Percentiles rank a stretch among this genome's conserved stretches.
Evolutionary conservation across 2,797 vertebrate species (phyloP).

Genomic region (Petrocephalus sullivani): DNA sequence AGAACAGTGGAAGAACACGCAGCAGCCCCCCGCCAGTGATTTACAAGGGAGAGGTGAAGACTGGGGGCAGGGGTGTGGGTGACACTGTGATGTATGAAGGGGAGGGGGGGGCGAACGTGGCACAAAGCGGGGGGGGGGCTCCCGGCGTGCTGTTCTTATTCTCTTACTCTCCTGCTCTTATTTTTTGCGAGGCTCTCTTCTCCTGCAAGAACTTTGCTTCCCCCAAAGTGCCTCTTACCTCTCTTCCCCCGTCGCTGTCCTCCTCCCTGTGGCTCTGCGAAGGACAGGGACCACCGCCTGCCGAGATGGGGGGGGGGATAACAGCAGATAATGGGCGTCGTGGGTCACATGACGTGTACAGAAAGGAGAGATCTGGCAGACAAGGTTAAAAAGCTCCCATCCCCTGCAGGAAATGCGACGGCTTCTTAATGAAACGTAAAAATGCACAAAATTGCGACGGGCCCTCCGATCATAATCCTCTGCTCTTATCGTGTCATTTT

Average conservation of each 20-base stretch:
- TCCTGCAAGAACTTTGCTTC: neutral
- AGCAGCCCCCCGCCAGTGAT: conserved; percentile 41
- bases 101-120: conserved; percentile 34
- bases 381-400: neutral
- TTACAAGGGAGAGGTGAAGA: conserved; percentile 59
- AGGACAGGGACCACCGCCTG: neutral
- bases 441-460: neutral
- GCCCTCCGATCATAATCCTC: neutral
- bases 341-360: neutral
- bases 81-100: conserved; percentile 54
- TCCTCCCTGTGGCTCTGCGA: neutral
- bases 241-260: neutral
- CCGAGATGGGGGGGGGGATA: neutral
- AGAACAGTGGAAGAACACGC: conserved; percentile 46
- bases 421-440: neutral
- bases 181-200: conserved; percentile 4
- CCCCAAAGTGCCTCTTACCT: neutral
- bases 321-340: neutral
- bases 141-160: conserved; percentile 50
- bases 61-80: conserved; percentile 42
- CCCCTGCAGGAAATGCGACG: neutral
- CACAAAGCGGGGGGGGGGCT: conserved; percentile 45
- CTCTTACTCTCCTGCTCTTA: neutral
- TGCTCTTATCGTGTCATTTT: neutral
- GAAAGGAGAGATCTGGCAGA: neutral